Evolutionary conservation across 1,140 invertebrate species (phyloP).

Genomic region (Drosophila yakuba): DNA sequence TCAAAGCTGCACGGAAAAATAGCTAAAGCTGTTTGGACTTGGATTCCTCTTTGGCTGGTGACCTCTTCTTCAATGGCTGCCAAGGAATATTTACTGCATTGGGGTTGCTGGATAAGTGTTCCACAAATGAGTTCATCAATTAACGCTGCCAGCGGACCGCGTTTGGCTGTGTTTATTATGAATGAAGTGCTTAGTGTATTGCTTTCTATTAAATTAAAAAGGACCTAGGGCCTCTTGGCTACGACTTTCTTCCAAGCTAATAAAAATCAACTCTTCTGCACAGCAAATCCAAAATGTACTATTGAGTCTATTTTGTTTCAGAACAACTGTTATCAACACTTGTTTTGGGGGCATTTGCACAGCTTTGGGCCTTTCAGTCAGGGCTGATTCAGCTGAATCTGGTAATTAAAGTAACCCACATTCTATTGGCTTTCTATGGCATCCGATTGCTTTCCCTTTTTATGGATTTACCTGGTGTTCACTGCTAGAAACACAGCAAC

Average conservation of each 20-base stretch:
- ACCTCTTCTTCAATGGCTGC: slow-evolving; percentile 14
- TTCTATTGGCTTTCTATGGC: slow-evolving; percentile 40
- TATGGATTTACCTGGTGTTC: slow-evolving; percentile 21
- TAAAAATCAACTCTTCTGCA: no score
- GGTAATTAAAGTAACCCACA: slow-evolving; percentile 20
- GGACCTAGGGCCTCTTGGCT: neutral
- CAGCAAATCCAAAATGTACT: no score
- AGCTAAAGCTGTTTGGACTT: slow-evolving; percentile 50
- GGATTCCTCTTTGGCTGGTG: slow-evolving; percentile 19
- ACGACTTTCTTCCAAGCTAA: no score
- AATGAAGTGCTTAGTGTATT: slow-evolving; percentile 9
- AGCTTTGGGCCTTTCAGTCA: neutral
- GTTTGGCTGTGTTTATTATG: slow-evolving; percentile 8
- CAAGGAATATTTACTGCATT: slow-evolving; percentile 28
- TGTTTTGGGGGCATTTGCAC: no score
- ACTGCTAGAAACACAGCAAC: slow-evolving; percentile 56
- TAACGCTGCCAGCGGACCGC: slow-evolving; percentile 21
- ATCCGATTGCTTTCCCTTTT: slow-evolving; percentile 29
- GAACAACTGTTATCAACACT: no score
- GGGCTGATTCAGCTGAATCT: neutral
- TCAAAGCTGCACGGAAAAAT: slow-evolving; percentile 44
- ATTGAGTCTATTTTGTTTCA: no score
- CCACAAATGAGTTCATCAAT: slow-evolving; percentile 65
- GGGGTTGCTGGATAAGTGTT: slow-evolving; percentile 45
- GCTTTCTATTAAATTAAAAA: neutral